phyloP scores from a whole-genome alignment of 1,140 invertebrate species.

The Hirudo medicinalis region DNA sequence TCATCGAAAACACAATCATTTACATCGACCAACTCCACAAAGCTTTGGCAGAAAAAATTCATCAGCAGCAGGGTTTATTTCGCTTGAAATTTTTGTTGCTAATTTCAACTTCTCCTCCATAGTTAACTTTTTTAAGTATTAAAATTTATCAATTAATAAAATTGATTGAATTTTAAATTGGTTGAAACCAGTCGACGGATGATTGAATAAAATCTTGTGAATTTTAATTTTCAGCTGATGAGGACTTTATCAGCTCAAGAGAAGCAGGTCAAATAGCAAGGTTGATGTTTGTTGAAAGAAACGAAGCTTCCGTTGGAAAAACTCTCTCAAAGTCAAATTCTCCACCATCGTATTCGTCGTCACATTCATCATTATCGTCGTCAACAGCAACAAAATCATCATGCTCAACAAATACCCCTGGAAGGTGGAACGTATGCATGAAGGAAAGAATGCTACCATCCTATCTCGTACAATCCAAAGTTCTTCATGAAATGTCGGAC shows the following conservation, averaged over 20 bases:
- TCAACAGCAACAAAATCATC: neutral
- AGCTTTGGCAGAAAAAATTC: conserved; percentile 1
- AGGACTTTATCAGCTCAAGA: neutral
- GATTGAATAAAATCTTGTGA: neutral
- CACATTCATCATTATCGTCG: neutral
- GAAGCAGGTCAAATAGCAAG: no score
- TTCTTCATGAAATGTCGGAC: neutral
- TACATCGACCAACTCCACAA: conserved; percentile 6
- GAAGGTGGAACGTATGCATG: neutral
- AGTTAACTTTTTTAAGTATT: neutral
- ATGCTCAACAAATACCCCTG: neutral
- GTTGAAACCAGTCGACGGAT: neutral
- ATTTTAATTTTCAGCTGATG: neutral
- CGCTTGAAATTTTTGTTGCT: neutral
- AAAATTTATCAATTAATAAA: no score
- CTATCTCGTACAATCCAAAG: neutral
- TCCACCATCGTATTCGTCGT: conserved; percentile 1
- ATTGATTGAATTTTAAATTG: no score
- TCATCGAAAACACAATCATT: conserved; percentile 1
- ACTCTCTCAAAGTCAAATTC: neutral
- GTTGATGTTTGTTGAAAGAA: no score
- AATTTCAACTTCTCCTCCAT: neutral
- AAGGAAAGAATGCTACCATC: neutral
- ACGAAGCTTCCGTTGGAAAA: neutral
- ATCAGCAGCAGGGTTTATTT: neutral